Evolutionary conservation across 2,888 invertebrate species (phyloP), one percentile per base, ranked within the genome.

Genomic region (Notodonta ziczac): DNA sequence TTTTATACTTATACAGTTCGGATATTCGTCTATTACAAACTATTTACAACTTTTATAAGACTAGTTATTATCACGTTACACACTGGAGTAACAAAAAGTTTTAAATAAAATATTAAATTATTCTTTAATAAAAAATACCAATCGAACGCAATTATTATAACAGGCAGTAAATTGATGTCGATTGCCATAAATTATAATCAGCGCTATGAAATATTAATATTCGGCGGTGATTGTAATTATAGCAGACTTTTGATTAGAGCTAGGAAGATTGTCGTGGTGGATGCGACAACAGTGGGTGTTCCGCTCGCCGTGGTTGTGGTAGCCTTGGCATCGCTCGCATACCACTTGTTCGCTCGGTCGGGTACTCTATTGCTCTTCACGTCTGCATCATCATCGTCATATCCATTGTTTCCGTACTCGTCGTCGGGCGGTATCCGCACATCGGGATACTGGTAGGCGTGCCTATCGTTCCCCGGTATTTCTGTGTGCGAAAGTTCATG

Each of bases 21-120:
- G 67, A 81, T 82, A 82, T 72, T 79, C 68, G 65, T 81, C 87
- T 89, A 88, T 73, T 80, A 79, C 79, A 83, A 52, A 83, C 78
- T 91, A 90, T 92, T 78, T 92, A 92, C 90, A 91, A 81, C 77
- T 69, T 24, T 82, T 83, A 87, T 86, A 88, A 82, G 76, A 78
- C 93, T 93, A 93, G 86, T 93, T 93, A 93, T 93, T 93, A 93
- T 93, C 93, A 92, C 91, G 91, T 93, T 93, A 91, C 93, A 87
- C 83, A 85, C 81, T 84, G 80, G 78, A 83, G 73, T 79, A 72
- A 77, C 72, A 66, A 73, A 72, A 48, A 0, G 1, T 46, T 46
- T 48, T 48, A 7, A n/a, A 16, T 10, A 14, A 4, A 9, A 50
- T 16, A 24, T 24, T 24, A 50, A 50, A 14, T 6, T 9, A 50